phyloP scores from a whole-genome alignment of 2,888 invertebrate species.

The Petrolisthes manimaculis region DNA sequence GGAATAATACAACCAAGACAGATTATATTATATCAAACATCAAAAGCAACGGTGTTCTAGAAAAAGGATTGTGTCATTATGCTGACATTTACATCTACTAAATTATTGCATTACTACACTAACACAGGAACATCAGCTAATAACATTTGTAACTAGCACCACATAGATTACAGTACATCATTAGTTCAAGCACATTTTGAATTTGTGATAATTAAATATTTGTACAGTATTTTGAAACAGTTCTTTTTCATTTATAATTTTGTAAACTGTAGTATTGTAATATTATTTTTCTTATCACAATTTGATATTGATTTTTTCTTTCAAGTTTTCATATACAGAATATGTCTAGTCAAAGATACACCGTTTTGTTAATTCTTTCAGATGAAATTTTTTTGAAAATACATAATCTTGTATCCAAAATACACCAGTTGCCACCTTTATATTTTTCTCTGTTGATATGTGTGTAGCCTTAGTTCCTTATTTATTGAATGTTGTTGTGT shows the following conservation, averaged over 20 bases:
- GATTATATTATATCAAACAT: no score
- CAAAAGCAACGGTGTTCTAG: neutral
- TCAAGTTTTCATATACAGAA: neutral
- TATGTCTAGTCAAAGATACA: no score
- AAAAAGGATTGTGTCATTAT: neutral
- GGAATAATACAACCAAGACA: no score
- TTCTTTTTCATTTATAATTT: neutral
- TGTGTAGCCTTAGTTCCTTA: slow-evolving; percentile 51
- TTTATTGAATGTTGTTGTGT: slow-evolving; percentile 54
- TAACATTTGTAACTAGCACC: neutral
- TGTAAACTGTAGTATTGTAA: no score
- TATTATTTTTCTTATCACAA: neutral
- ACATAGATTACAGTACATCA: neutral
- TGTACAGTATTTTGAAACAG: neutral
- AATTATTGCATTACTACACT: neutral
- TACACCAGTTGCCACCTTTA: slow-evolving; percentile 30
- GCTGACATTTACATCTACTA: neutral
- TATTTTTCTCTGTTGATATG: slow-evolving; percentile 36
- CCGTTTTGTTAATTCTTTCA: neutral
- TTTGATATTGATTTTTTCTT: neutral
- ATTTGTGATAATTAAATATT: neutral
- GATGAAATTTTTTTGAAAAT: neutral
- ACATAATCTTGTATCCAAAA: neutral
- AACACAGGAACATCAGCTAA: slow-evolving; percentile 2
- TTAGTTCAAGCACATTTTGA: neutral